A percentile compares a stretch with the other conserved stretches of the same genome.
Conservation (phyloP, 2,797 vertebrate species). For the Heterohyrax brucei region DNA sequence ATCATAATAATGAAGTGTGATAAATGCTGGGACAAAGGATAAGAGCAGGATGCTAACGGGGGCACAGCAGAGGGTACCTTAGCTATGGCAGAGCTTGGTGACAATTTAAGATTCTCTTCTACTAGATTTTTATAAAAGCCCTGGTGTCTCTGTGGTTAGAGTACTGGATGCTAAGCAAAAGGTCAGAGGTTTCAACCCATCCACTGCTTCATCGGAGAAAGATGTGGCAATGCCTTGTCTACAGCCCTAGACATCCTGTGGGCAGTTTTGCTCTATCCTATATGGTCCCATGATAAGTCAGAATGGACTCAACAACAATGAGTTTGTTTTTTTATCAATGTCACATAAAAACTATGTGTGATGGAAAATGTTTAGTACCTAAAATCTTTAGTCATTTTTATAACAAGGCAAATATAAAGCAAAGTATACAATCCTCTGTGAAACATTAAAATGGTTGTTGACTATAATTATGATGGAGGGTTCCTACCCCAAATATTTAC, state of each 20-base stretch:
- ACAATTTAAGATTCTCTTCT: background rate
- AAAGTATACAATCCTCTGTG: background rate
- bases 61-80: accelerated
- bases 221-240: too few species aligned
- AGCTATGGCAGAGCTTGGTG: background rate
- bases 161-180: too few species aligned
- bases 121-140: background rate
- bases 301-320: too few species aligned
- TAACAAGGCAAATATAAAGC: background rate
- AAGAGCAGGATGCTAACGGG: background rate
- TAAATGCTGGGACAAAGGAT: background rate
- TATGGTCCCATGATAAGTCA: too few species aligned
- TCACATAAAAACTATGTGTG: background rate
- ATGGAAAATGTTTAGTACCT: conserved; percentile 4
- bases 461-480: background rate
- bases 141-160: too few species aligned
- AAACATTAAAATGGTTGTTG: conserved; percentile 61
- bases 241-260: too few species aligned
- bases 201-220: too few species aligned
- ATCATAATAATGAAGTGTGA: background rate
- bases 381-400: background rate
- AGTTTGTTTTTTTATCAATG: background rate
- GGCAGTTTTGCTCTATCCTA: too few species aligned
- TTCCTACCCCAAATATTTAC: background rate
- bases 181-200: too few species aligned